Percentiles rank a stretch among this genome's conserved stretches.
phyloP scores from a whole-genome alignment of 2,113 vertebrate genomes.

The Eublepharis macularius region DNA sequence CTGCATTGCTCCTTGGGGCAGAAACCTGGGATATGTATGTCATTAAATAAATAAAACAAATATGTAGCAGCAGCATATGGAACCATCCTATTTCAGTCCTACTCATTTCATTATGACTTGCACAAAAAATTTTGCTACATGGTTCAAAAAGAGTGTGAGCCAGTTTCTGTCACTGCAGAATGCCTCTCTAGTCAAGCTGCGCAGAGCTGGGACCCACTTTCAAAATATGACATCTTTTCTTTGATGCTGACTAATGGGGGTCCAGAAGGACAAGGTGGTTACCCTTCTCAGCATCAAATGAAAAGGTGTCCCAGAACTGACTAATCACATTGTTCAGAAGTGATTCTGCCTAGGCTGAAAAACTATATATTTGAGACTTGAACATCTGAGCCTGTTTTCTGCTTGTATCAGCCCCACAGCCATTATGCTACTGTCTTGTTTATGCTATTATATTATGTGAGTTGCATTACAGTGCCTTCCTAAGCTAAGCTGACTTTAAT shows the following conservation, averaged over 20 bases:
- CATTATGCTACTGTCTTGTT: background rate
- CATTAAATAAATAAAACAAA: too few species aligned
- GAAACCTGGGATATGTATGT: too few species aligned
- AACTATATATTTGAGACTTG: background rate
- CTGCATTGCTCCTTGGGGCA: too few species aligned
- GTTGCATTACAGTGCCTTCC: too few species aligned
- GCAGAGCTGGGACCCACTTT: background rate
- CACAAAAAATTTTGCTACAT: background rate
- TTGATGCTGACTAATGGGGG: background rate
- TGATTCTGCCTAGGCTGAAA: background rate
- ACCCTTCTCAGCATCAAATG: background rate
- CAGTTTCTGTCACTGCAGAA: background rate
- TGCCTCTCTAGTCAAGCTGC: background rate
- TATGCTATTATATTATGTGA: background rate
- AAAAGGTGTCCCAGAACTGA: background rate
- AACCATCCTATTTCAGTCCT: background rate
- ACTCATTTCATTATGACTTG: background rate
- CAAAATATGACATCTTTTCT: background rate
- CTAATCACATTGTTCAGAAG: background rate
- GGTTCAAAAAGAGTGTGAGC: background rate
- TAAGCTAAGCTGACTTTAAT: too few species aligned
- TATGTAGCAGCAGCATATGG: background rate
- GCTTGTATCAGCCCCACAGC: background rate
- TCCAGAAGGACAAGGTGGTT: background rate
- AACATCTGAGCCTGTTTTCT: background rate